Evolutionary conservation across 2,113 vertebrate species (phyloP).

Genomic region (Cyprinodon variegatus): DNA sequence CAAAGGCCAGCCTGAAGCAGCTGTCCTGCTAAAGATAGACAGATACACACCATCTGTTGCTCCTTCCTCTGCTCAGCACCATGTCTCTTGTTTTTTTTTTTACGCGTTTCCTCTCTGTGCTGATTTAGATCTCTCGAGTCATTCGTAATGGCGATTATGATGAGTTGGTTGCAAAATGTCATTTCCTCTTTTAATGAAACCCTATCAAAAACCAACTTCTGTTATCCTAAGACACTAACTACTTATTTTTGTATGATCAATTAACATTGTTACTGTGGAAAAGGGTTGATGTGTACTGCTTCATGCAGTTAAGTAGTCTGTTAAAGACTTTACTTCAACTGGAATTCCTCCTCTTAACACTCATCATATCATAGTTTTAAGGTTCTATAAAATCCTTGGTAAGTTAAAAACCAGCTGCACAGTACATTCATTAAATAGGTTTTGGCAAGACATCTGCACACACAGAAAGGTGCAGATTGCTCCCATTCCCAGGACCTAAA

Average conservation of each 20-base stretch:
- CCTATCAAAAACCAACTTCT: slow-evolving; percentile 10
- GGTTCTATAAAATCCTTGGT: too few relatives aligned
- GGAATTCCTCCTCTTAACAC: background rate
- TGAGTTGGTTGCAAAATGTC: slow-evolving; percentile 11
- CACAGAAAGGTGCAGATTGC: background rate
- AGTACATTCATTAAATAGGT: too few relatives aligned
- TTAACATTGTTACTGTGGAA: background rate
- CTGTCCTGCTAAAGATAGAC: slow-evolving; percentile 61
- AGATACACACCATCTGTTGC: slow-evolving; percentile 62
- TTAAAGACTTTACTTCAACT: background rate
- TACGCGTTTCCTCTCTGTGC: slow-evolving; percentile 22
- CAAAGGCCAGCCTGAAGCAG: slow-evolving; percentile 44
- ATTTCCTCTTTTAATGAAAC: slow-evolving; percentile 52
- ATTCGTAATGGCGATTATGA: slow-evolving; percentile 46
- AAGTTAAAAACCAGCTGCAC: too few relatives aligned
- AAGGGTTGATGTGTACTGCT: too few relatives aligned
- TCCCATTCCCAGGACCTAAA: background rate
- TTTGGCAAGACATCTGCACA: background rate
- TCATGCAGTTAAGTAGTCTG: background rate
- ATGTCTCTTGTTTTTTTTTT: slow-evolving; percentile 9
- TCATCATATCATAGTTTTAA: too few relatives aligned
- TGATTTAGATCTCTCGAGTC: background rate
- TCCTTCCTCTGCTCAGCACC: slow-evolving; percentile 23
- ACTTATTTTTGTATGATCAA: background rate
- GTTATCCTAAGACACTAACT: background rate